These are phyloP conservation scores for Cervus canadensis DNA, from an alignment of 2,113 vertebrate genomes.

Conservation along the genomic window DNA sequence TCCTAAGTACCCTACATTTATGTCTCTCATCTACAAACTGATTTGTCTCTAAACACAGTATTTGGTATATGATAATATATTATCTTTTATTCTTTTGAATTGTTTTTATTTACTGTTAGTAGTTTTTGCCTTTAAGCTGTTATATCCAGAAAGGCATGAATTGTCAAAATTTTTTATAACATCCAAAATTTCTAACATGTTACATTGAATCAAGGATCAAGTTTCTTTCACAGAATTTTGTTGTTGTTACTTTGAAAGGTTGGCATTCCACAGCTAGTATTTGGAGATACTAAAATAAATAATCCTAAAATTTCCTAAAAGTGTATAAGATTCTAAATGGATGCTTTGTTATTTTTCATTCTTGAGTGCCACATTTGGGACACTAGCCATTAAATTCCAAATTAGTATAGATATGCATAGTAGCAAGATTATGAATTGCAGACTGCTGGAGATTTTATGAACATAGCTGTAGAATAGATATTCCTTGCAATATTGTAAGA, in stretches of 20 bases:
- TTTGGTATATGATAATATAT: neutral
- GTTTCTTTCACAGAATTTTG: neutral
- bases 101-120: neutral
- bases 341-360: neutral
- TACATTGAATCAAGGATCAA: neutral
- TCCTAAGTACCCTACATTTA: neutral
- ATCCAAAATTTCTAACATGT: neutral
- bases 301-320: neutral
- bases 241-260: neutral
- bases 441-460: neutral
- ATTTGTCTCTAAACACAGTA: neutral
- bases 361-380: neutral
- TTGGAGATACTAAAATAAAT: neutral
- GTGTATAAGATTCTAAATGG: neutral
- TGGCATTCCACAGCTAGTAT: neutral
- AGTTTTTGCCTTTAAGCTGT: neutral
- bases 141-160: neutral
- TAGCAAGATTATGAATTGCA: neutral
- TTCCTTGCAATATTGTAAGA: neutral
- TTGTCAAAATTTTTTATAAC: neutral
- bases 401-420: neutral
- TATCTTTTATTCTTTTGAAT: neutral
- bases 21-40: neutral
- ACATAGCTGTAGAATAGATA: neutral
- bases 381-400: constrained; percentile 2